phyloP scores from a whole-genome alignment of 2,797 vertebrate genomes.

The Enteromius mattozi region DNA sequence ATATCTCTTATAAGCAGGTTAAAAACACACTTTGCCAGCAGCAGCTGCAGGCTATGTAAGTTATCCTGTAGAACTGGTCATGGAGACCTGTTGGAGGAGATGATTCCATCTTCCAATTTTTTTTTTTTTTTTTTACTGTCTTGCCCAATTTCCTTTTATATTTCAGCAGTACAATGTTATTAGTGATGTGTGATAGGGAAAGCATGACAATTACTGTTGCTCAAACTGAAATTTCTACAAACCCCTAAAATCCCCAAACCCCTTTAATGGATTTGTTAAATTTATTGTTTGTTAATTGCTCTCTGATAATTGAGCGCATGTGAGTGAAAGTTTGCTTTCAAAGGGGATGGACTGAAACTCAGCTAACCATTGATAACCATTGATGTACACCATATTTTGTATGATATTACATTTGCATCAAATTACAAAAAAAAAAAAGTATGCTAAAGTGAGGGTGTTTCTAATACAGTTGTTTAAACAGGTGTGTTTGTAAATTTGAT shows the following conservation, averaged over 20 bases:
- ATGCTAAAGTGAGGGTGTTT: too few species aligned
- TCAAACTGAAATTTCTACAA: neutral
- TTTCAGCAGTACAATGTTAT: neutral
- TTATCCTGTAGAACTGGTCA: neutral
- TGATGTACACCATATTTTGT: neutral
- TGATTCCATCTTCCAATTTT: neutral
- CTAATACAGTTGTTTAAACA: neutral
- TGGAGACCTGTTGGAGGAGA: constrained; percentile 2
- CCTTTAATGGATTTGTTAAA: neutral
- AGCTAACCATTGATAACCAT: neutral
- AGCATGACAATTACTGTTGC: neutral
- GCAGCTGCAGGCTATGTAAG: constrained; percentile 16
- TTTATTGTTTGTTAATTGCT: neutral
- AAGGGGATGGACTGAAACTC: neutral
- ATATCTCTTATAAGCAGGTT: constrained; percentile 29
- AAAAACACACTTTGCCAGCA: constrained; percentile 12
- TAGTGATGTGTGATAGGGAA: neutral
- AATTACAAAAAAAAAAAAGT: neutral
- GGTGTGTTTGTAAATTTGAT: neutral
- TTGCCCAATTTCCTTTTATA: neutral
- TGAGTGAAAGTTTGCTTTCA: neutral
- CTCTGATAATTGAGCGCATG: neutral
- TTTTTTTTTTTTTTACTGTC: neutral
- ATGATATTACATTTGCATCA: neutral
- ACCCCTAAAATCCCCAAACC: neutral